Conservation (phyloP, 2,113 vertebrate genomes). For the Stomatorhinus ivindoensis region DNA sequence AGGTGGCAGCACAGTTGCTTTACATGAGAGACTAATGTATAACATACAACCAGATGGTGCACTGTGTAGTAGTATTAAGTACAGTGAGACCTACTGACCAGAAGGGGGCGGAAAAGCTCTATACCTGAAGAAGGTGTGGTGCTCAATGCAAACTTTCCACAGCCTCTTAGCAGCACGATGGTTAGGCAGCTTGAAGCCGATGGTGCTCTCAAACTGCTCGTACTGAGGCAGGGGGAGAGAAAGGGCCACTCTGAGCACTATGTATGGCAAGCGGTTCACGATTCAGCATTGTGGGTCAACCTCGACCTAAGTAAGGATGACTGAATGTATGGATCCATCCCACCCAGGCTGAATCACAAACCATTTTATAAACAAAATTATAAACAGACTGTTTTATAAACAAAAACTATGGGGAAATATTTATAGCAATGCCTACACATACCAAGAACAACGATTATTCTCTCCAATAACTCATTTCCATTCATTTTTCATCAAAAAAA, state of each 20-base stretch:
- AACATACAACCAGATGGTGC: neutral
- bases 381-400: neutral
- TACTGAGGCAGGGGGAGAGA: conserved; percentile 63
- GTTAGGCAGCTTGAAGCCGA: conserved; percentile 96
- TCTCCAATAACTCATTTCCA: neutral
- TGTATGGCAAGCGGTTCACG: neutral
- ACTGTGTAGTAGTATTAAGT: neutral
- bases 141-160: conserved; percentile 99
- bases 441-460: neutral
- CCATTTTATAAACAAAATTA: neutral
- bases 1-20: neutral
- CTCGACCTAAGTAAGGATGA: neutral
- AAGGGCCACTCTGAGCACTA: neutral
- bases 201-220: conserved; percentile 97
- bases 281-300: neutral
- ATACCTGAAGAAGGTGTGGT: conserved; percentile 98
- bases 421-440: neutral
- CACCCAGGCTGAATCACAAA: neutral
- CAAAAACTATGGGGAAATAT: neutral
- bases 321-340: neutral
- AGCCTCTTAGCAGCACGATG: conserved; percentile 93
- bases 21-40: neutral
- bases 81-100: neutral
- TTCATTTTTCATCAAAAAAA: neutral
- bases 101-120: neutral